Percentiles rank a stretch among this genome's conserved stretches.
Conservation (phyloP, 2,113 vertebrate species). For the Seriola aureovittata region DNA sequence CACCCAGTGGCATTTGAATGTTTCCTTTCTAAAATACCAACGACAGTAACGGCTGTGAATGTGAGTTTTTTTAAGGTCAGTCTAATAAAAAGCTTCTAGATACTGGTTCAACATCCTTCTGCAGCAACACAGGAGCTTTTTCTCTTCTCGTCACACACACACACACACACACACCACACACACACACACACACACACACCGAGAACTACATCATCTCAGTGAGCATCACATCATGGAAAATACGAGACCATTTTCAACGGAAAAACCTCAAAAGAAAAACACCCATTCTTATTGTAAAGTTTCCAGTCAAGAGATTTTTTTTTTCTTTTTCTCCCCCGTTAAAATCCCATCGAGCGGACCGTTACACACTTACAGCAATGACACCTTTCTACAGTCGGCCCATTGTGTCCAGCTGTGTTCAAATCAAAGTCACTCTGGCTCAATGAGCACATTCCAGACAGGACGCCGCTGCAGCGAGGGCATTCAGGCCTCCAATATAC, state of each 20-base stretch:
- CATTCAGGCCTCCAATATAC: constrained; percentile 36
- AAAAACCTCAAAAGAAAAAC: constrained; percentile 57
- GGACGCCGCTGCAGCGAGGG: constrained; percentile 57
- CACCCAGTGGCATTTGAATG: not conserved
- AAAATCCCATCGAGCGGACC: constrained; percentile 39
- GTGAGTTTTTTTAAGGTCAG: not conserved
- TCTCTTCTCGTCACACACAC: not conserved
- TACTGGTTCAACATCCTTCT: constrained; percentile 9
- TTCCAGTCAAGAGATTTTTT: constrained; percentile 50
- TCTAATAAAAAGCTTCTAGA: not conserved
- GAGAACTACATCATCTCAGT: constrained; percentile 44
- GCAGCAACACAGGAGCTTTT: not conserved
- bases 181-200: not conserved
- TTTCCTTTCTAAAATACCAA: constrained; percentile 10
- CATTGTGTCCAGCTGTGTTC: constrained; percentile 72
- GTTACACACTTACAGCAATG: constrained; percentile 56
- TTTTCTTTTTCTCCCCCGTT: constrained; percentile 4
- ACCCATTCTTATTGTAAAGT: constrained; percentile 44
- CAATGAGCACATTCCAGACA: constrained; percentile 71
- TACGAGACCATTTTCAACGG: constrained; percentile 21
- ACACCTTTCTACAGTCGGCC: constrained; percentile 77
- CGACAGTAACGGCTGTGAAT: not conserved
- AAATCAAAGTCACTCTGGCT: constrained; percentile 66
- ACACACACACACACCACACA: not conserved
- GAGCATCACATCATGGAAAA: constrained; percentile 68